Base-by-base conservation (phyloP, 2,797 vertebrate species). In the Acomys russatus region DNA sequence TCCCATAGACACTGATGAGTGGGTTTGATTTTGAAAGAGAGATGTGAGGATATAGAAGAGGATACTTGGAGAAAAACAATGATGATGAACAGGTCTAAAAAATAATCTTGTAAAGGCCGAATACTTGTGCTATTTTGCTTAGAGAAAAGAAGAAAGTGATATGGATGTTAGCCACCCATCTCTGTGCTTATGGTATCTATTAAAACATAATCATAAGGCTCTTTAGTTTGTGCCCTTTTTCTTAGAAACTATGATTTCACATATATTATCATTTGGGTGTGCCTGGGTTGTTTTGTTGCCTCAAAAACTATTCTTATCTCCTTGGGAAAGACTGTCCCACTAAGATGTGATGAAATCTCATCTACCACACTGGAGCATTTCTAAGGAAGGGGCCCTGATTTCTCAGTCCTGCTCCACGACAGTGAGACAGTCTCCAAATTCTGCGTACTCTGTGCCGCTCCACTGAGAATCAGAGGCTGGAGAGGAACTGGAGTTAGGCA, bases 101-200 rank as follows among this genome's bases (percentile, higher is more conserved):
- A 93, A 80, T 25, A 44, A 92, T 35, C 87, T 94, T 82, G 91
- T 33, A 68, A 96, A 88, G 63, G 11, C 22, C 54, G 38, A 93
- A 63, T 2, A 59, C 12, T 44, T 51, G 9, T 64, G n/a, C 68
- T 38, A 22, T 71, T 94, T n/a, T 96, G 14, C 10, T 56, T 12
- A 68, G 64, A 87, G 44, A 92, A 87, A 91, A 30, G 74, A 92
- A 91, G 74, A 18, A 92, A 54, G 14, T 76, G 12, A 3, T 56
- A 9, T 88, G 35, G 68, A 94, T 64, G 56, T 84, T 73, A 85
- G 93, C 80, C 25, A 78, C 35, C 85, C 30, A n/a, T 30, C 51
- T 70, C 22, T 61, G 85, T 49, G 33, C 33, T 66, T 44, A 28
- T 10, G 63, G 85, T 74, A 28, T 66, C 23, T 38, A 1, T 88